Evolutionary conservation across 2,797 vertebrate genomes (phyloP).

Genomic region (Crypturellus tataupa): DNA sequence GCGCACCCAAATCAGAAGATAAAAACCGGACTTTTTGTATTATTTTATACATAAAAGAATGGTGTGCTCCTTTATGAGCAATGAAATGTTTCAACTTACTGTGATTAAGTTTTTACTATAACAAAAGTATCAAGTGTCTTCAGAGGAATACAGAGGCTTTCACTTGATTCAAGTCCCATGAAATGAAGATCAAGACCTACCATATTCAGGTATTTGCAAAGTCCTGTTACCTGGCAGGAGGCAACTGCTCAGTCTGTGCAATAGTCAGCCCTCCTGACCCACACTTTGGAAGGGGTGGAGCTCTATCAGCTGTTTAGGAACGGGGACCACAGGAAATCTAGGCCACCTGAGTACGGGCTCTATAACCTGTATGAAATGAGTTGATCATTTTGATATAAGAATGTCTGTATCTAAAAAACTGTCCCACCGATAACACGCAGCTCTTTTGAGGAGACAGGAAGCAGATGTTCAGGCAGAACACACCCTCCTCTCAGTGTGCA

Average conservation of each 20-base stretch:
- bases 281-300: not conserved
- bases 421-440: not conserved
- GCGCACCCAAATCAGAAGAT: not conserved
- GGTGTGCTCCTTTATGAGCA: not conserved
- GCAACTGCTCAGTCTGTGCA: not conserved
- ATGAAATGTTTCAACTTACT: not conserved
- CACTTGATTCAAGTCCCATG: not conserved
- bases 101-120: not conserved
- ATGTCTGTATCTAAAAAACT: not conserved
- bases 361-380: not conserved
- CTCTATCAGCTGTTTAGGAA: not conserved
- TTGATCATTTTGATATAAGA: not conserved
- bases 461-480: not conserved
- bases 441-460: not conserved
- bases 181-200: not conserved
- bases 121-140: not conserved
- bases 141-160: not conserved
- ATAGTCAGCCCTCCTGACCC: not conserved
- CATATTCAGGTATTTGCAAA: not conserved
- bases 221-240: not conserved
- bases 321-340: not conserved
- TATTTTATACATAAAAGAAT: not conserved
- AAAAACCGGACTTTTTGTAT: not conserved
- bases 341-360: not conserved
- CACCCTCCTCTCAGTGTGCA: not conserved